Conservation (phyloP, 2,888 invertebrate genomes). For the Rhagonycha fulva region DNA sequence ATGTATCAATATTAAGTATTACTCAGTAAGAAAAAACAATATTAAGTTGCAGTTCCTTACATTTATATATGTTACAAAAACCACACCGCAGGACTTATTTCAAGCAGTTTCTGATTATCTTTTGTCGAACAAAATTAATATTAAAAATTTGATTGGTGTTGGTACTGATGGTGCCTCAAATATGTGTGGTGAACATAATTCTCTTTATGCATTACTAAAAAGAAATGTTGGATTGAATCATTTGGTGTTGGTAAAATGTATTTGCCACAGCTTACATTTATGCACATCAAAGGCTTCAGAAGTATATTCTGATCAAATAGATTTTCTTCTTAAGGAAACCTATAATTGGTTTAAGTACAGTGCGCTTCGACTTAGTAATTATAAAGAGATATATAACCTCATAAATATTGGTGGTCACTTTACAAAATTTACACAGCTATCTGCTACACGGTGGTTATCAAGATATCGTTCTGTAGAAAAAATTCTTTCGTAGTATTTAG, state of each 20-base stretch:
- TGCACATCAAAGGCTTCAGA: conserved; percentile 37
- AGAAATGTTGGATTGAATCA: conserved; percentile 16
- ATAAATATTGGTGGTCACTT: conserved; percentile 22
- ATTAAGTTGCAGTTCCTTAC: no score
- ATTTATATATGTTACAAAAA: conserved; percentile 10
- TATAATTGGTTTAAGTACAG: conserved; percentile 40
- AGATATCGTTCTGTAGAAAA: conserved; percentile 33
- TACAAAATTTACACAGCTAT: conserved; percentile 24
- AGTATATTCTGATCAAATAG: conserved; percentile 33
- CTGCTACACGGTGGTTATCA: conserved; percentile 37
- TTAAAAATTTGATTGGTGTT: conserved; percentile 34
- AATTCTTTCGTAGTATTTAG: conserved; percentile 34
- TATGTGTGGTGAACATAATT: conserved; percentile 34
- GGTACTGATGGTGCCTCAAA: conserved; percentile 40
- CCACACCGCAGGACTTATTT: conserved; percentile 28
- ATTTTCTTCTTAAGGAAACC: conserved; percentile 39
- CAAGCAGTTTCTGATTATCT: neutral
- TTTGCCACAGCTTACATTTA: conserved; percentile 38
- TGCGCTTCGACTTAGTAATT: conserved; percentile 25
- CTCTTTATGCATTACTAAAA: conserved; percentile 29
- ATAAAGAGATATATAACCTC: conserved; percentile 29
- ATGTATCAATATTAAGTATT: neutral
- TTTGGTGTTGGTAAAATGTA: conserved; percentile 34
- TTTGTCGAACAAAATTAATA: conserved; percentile 4
- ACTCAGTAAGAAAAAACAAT: neutral